A percentile compares a stretch with the other conserved stretches of the same genome.
phyloP scores from a whole-genome alignment of 2,888 invertebrate genomes.

The Temnothorax rugatulus region DNA sequence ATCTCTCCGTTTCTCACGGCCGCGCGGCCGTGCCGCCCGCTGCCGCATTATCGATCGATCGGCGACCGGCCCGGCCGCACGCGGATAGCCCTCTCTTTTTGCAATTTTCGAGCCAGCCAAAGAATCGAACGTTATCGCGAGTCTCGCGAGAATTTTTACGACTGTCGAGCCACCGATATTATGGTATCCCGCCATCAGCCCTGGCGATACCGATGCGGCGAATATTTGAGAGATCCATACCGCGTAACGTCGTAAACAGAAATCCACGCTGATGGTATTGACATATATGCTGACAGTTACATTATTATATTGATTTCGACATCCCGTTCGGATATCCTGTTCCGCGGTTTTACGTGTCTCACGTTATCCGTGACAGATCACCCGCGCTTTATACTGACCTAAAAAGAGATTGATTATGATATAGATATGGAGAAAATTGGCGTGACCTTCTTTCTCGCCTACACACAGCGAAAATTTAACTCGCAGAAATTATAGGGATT shows the following conservation, averaged over 20 bases:
- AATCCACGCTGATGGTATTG: not conserved
- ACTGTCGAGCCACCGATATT: not conserved
- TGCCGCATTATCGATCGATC: slow-evolving; percentile 24
- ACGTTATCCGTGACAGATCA: slow-evolving; percentile 4
- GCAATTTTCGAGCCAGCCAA: slow-evolving; percentile 13
- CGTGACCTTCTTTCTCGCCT: not conserved
- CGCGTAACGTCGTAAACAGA: not conserved
- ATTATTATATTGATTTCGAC: slow-evolving; percentile 22
- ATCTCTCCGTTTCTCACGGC: slow-evolving; percentile 36
- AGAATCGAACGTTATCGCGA: not conserved
- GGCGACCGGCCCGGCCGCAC: not conserved
- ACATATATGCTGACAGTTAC: not conserved
- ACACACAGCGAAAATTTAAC: not conserved
- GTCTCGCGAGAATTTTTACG: not conserved
- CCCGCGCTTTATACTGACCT: not conserved
- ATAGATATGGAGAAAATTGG: not conserved
- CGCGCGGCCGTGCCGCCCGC: not conserved
- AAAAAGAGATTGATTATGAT: slow-evolving; percentile 3
- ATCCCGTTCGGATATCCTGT: not conserved
- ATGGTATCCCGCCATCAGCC: not conserved
- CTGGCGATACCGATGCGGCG: not conserved
- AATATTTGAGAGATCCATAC: not conserved
- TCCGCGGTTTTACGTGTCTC: slow-evolving; percentile 10
- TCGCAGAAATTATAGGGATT: not conserved
- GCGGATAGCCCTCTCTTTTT: not conserved